Conservation (phyloP, 2,797 vertebrate species). For the Myiotriccus ornatus region DNA sequence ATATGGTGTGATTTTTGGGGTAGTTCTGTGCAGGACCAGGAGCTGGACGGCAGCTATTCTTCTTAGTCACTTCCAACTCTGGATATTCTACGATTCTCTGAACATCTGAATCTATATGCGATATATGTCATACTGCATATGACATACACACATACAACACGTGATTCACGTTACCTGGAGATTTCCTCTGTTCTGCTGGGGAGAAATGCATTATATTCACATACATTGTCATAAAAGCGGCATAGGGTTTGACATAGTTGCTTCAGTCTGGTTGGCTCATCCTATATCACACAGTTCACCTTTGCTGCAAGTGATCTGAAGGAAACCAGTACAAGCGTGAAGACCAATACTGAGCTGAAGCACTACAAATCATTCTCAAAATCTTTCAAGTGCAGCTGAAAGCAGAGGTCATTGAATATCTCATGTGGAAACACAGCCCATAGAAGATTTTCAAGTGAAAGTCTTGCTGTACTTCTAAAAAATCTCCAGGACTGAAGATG, state of each 20-base stretch:
- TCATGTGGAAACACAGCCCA: neutral
- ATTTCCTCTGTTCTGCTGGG: neutral
- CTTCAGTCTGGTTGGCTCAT: neutral
- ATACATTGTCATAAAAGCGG: neutral
- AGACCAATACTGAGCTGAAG: neutral
- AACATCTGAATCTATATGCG: neutral
- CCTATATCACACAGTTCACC: accelerated
- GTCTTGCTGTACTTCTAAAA: neutral
- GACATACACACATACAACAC: neutral
- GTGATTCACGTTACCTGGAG: neutral
- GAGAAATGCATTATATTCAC: neutral
- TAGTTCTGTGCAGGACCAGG: neutral
- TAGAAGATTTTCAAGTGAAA: neutral
- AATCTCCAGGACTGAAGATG: neutral
- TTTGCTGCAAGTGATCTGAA: neutral
- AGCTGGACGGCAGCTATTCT: accelerated
- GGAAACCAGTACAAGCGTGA: neutral
- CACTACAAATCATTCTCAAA: neutral
- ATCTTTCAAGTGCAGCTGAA: neutral
- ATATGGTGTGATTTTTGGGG: neutral
- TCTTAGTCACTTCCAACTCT: neutral
- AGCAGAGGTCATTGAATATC: neutral
- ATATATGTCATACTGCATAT: neutral
- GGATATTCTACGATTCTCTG: neutral
- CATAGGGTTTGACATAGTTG: neutral